Percentiles rank a stretch among this genome's conserved stretches.
These are phyloP conservation scores for Anomalospiza imberbis DNA, from an alignment of 2,797 vertebrate genomes.

Conservation along the genomic window DNA sequence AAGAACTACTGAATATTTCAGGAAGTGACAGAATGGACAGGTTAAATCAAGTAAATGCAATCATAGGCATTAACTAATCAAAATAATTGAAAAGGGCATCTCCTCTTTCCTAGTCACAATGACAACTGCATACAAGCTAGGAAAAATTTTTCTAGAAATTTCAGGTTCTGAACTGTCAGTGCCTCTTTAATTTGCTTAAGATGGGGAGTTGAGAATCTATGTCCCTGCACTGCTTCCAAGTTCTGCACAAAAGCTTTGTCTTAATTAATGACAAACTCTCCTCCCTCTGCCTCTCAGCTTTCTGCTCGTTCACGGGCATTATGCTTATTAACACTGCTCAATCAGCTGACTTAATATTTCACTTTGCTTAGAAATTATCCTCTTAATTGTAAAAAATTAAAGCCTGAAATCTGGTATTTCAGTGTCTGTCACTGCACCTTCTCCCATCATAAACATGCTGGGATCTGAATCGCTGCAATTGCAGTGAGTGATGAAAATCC, in stretches of 20 bases:
- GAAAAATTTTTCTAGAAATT: not conserved
- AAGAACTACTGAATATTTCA: not conserved
- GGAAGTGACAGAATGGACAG: not conserved
- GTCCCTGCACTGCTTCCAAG: not conserved
- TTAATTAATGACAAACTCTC: conserved; percentile 44
- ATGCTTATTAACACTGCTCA: conserved; percentile 27
- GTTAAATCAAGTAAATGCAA: not conserved
- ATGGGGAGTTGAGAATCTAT: not conserved
- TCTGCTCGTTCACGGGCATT: conserved; percentile 35
- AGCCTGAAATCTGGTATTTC: conserved; percentile 35
- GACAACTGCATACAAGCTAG: not conserved
- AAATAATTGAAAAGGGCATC: not conserved
- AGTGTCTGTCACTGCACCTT: conserved; percentile 32
- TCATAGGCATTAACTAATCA: not conserved
- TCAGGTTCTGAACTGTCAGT: not conserved
- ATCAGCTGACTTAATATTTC: conserved; percentile 65
- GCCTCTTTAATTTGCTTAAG: conserved; percentile 17
- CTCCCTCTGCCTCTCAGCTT: conserved; percentile 51
- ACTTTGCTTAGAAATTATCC: conserved; percentile 61
- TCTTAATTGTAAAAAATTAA: conserved; percentile 55
- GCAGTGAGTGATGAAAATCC: conserved; percentile 59
- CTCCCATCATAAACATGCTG: conserved; percentile 17
- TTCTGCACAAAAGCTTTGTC: conserved; percentile 22
- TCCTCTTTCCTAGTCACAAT: not conserved
- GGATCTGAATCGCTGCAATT: conserved; percentile 54